Conservation (phyloP, 2,888 invertebrate genomes). For the Chymomyza caudatula region DNA sequence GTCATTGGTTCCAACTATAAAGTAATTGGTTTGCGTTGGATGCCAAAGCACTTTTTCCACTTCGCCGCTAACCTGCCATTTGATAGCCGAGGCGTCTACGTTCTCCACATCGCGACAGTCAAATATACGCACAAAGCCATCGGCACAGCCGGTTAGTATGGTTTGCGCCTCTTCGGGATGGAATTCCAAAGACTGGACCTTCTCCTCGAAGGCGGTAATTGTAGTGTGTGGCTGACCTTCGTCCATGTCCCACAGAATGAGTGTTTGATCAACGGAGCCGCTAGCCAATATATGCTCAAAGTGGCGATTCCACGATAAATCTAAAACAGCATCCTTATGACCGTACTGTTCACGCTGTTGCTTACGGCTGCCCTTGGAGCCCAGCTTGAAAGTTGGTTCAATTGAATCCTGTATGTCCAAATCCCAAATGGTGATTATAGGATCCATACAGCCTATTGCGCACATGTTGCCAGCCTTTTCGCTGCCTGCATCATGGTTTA, state of each 20-base stretch:
- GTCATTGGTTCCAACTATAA: constrained; percentile 82
- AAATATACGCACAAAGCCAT: constrained; percentile 87
- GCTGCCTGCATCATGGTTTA: constrained; percentile 89
- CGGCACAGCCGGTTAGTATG: constrained; percentile 90
- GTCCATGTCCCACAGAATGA: constrained; percentile 95
- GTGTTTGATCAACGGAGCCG: constrained; percentile 93
- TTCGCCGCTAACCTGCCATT: constrained; percentile 87
- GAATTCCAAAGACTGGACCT: constrained; percentile 91
- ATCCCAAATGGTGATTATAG: constrained; percentile 97
- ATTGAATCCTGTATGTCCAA: constrained; percentile 94
- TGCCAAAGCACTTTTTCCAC: constrained; percentile 94
- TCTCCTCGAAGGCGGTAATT: constrained; percentile 86
- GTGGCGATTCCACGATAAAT: constrained; percentile 92
- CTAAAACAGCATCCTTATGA: constrained; percentile 94
- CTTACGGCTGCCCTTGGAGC: constrained; percentile 85
- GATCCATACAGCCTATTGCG: constrained; percentile 95
- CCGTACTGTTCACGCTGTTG: constrained; percentile 85
- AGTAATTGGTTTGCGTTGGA: constrained; percentile 86
- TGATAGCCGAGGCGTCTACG: constrained; percentile 72
- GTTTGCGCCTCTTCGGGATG: constrained; percentile 90
- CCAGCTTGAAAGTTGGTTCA: constrained; percentile 91
- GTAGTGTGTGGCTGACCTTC: constrained; percentile 86
- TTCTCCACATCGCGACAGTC: constrained; percentile 89
- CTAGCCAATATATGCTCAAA: constrained; percentile 92
- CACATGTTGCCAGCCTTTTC: constrained; percentile 90